A percentile compares a stretch with the other conserved stretches of the same genome.
phyloP scores from a whole-genome alignment of 2,888 invertebrate genomes.

The Agrochola macilenta region DNA sequence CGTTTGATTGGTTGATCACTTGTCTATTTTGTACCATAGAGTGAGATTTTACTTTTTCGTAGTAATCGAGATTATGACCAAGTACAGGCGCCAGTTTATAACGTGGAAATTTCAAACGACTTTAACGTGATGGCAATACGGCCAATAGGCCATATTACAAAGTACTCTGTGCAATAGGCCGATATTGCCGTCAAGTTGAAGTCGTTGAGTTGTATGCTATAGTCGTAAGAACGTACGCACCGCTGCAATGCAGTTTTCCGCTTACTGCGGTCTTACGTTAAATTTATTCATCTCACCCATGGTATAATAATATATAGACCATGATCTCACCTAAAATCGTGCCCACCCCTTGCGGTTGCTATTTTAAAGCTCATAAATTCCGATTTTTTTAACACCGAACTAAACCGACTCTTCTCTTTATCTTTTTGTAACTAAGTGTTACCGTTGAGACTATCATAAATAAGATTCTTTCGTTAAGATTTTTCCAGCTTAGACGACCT shows the following conservation, averaged over 20 bases:
- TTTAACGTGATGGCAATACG: not conserved
- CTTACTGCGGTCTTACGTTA: not conserved
- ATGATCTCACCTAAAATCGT: not conserved
- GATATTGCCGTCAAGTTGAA: too few relatives aligned
- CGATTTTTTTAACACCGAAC: not conserved
- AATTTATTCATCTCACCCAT: too few relatives aligned
- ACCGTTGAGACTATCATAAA: not conserved
- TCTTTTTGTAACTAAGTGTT: too few relatives aligned
- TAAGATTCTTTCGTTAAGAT: not conserved
- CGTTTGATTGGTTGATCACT: conserved; percentile 73
- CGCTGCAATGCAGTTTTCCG: not conserved
- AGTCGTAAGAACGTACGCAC: too few relatives aligned
- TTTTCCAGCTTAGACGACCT: not conserved
- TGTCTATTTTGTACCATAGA: conserved; percentile 70
- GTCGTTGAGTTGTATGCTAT: too few relatives aligned
- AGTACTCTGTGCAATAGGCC: too few relatives aligned
- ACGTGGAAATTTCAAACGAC: conserved; percentile 28
- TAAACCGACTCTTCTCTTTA: not conserved
- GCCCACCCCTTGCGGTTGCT: not conserved
- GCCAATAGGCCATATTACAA: too few relatives aligned
- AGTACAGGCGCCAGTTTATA: conserved; percentile 20
- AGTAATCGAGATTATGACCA: conserved; percentile 45
- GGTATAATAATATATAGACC: too few relatives aligned
- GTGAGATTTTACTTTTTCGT: conserved; percentile 51
- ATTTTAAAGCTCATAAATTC: not conserved